phyloP scores from a whole-genome alignment of 2,888 invertebrate genomes.

The Ornithoptera alexandrae region DNA sequence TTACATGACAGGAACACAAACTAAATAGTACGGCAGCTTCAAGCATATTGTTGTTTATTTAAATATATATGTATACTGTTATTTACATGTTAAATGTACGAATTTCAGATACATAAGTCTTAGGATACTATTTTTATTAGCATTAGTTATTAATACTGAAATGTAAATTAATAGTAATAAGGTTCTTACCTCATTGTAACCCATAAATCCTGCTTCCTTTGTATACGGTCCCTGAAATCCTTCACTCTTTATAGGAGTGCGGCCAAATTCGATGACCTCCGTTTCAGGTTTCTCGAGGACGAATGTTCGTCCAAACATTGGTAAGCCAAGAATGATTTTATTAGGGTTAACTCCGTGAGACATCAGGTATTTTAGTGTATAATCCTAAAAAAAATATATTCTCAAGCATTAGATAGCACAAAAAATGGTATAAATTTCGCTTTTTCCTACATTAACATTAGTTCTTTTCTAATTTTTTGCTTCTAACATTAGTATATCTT shows the following conservation, averaged over 20 bases:
- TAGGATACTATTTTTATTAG: no score
- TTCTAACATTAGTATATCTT: no score
- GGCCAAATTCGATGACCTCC: slow-evolving; percentile 70
- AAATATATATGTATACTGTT: no score
- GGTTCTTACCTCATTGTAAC: slow-evolving; percentile 87
- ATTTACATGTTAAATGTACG: no score
- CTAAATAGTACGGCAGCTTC: no score
- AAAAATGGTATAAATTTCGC: background rate
- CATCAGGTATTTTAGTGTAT: slow-evolving; percentile 86
- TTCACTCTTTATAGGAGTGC: slow-evolving; percentile 80
- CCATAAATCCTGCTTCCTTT: slow-evolving; percentile 88
- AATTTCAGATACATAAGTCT: no score
- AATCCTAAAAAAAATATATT: slow-evolving; percentile 75
- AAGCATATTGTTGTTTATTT: no score
- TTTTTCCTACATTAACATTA: no score
- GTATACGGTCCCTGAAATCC: slow-evolving; percentile 90
- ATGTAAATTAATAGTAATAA: no score
- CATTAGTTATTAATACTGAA: no score
- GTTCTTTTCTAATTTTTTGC: no score
- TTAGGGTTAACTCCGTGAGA: slow-evolving; percentile 84
- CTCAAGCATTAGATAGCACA: background rate
- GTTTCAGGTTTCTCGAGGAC: slow-evolving; percentile 64
- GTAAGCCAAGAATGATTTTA: slow-evolving; percentile 89
- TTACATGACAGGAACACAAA: no score
- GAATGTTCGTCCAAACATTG: slow-evolving; percentile 91